Conservation (phyloP, 1,140 invertebrate species). For the Drosophila equinoxialis region DNA sequence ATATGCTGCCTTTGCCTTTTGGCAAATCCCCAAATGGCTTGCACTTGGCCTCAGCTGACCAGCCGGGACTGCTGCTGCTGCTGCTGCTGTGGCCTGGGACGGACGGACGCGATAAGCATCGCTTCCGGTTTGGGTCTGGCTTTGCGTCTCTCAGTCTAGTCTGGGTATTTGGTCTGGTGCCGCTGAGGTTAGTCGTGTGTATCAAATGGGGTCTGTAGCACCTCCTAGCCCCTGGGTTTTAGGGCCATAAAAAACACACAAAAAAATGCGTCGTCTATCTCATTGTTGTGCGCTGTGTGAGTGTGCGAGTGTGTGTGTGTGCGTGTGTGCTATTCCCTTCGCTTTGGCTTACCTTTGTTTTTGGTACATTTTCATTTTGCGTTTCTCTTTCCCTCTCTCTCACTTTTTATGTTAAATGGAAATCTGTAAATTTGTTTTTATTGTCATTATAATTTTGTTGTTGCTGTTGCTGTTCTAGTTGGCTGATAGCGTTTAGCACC, state of each 20-base stretch:
- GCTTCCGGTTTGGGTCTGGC: slow-evolving; percentile 62
- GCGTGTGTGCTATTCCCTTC: slow-evolving; percentile 19
- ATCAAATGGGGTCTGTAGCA: slow-evolving; percentile 79
- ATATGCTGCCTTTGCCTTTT: slow-evolving; percentile 35
- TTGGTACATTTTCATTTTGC: slow-evolving; percentile 59
- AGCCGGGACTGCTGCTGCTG: too few relatives aligned
- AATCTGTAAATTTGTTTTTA: slow-evolving; percentile 81
- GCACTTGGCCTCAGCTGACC: slow-evolving; percentile 41
- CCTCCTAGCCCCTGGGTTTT: slow-evolving; percentile 42
- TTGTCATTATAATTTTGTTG: slow-evolving; percentile 75
- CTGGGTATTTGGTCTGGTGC: slow-evolving; percentile 21
- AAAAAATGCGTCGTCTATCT: slow-evolving; percentile 70
- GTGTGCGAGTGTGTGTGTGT: slow-evolving; percentile 4
- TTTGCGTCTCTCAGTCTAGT: slow-evolving; percentile 37
- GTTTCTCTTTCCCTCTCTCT: slow-evolving; percentile 29
- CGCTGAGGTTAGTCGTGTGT: slow-evolving; percentile 75
- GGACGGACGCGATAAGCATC: slow-evolving; percentile 64
- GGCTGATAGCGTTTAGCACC: slow-evolving; percentile 80
- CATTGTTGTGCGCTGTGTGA: slow-evolving; percentile 10
- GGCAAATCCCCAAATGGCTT: slow-evolving; percentile 55
- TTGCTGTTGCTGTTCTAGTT: slow-evolving; percentile 60
- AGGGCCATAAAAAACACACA: slow-evolving; percentile 42
- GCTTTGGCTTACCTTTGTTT: slow-evolving; percentile 64
- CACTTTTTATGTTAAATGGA: slow-evolving; percentile 61
- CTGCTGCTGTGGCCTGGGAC: not conserved